Evolutionary conservation across 2,113 vertebrate species (phyloP), one percentile per base, ranked within the genome.

Genomic region (Orthochromis indermauri): DNA sequence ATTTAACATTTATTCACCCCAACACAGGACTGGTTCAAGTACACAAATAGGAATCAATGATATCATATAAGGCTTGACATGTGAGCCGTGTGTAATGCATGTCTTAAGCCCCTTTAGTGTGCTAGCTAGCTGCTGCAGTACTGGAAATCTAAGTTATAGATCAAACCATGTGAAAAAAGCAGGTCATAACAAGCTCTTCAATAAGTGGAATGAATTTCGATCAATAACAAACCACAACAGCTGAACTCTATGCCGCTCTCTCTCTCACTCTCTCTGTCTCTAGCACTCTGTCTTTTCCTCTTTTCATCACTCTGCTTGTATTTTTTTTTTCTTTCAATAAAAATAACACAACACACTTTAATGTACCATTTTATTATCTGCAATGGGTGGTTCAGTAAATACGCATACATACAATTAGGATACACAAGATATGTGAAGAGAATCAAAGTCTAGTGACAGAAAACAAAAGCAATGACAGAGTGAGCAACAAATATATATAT

Each of bases 101-200:
- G 49, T 84, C 47, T 82, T 95, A 92, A 95, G 91, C 92, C 88
- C 93, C 90, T 94, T 93, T 94, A 61, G 17, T 84, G 17, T 55
- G 87, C 80, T 24, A 63, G 86, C 87, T 61, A 81, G 84, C 57
- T 59, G 31, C 14, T 59, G 35, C 12, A 83, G 49, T 78, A 45
- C 37, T 13, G 82, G 42, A 47, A 91, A 93, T 92, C 88, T 91
- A 12, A 91, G 89, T 93, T 92, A 89, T 73, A 84, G 81, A 92
- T 88, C 66, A 90, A 90, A 84, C 35, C 17, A 89, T 81, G 93
- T 91, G 90, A 87, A 89, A 94, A 93, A 94, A 93, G 14, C 71
- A 85, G 90, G 88, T 88, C 92, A 91, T 82, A 88, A 76, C 61
- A 53, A 28, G 54, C 85, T 66, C 81, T 91, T 90, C 45, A 4